A percentile compares a stretch with the other conserved stretches of the same genome.
Conservation (phyloP, 2,113 vertebrate species). For the Brienomyrus longianalis region DNA sequence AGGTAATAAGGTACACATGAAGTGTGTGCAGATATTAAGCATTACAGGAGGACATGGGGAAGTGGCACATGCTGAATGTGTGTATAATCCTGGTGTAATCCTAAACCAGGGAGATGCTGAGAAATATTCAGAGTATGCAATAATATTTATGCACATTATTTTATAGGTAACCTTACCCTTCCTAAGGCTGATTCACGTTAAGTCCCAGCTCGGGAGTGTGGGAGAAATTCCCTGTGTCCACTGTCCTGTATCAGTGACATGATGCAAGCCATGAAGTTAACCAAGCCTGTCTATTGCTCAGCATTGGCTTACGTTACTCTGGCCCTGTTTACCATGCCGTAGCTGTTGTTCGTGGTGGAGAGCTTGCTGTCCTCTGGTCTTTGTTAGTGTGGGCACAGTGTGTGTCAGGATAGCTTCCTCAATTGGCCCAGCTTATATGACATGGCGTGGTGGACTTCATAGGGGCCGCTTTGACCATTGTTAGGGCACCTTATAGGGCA, state of each 20-base stretch:
- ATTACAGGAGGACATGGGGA: background rate
- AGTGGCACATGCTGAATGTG: background rate
- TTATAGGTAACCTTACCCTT: background rate
- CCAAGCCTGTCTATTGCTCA: background rate
- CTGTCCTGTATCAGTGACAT: background rate
- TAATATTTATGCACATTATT: background rate
- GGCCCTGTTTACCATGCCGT: background rate
- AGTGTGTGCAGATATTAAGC: background rate
- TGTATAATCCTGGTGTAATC: background rate
- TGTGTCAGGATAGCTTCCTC: background rate
- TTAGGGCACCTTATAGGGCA: too few species aligned
- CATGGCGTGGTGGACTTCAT: background rate
- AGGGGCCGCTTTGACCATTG: too few species aligned
- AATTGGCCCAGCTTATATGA: background rate
- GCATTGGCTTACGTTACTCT: background rate
- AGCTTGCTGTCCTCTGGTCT: background rate
- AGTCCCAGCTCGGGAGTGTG: background rate
- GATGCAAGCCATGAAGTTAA: background rate
- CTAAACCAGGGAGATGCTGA: background rate
- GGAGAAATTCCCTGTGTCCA: background rate
- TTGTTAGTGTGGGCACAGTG: background rate
- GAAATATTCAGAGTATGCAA: background rate
- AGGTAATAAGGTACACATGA: background rate
- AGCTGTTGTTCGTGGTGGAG: background rate
- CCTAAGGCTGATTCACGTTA: background rate